Conservation (phyloP, 2,888 invertebrate species). For the Mimas tiliae region DNA sequence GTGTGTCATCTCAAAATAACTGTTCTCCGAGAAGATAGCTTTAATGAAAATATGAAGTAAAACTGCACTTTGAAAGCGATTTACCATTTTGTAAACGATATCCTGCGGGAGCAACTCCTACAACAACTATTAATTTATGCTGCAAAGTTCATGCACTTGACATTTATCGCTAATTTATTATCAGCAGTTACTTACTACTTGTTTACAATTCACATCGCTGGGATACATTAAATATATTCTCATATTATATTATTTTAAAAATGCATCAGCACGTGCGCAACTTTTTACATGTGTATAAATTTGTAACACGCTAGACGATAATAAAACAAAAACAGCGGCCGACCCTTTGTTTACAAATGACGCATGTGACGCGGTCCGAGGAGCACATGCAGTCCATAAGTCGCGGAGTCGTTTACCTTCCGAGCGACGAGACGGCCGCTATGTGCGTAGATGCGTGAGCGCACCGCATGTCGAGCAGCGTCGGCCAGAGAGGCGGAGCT, state of each 20-base stretch:
- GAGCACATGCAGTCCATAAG: constrained; percentile 76
- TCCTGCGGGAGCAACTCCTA: constrained; percentile 24
- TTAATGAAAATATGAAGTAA: constrained; percentile 11
- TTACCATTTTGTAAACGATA: constrained; percentile 19
- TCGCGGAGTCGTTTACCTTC: constrained; percentile 82
- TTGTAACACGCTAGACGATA: constrained; percentile 60
- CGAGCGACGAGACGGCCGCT: constrained; percentile 78
- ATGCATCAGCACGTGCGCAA: constrained; percentile 14
- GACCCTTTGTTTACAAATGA: constrained; percentile 83
- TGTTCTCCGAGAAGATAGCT: background rate
- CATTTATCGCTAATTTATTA: constrained; percentile 47
- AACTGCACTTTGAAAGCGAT: background rate
- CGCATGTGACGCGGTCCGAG: constrained; percentile 75
- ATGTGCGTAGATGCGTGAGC: constrained; percentile 80
- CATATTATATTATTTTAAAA: constrained; percentile 15
- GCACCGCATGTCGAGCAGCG: constrained; percentile 59
- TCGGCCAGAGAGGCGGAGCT: constrained; percentile 67
- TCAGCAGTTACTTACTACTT: constrained; percentile 32
- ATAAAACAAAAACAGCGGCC: constrained; percentile 71
- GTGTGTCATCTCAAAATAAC: constrained; percentile 21
- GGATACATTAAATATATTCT: background rate
- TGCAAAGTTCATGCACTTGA: constrained; percentile 54
- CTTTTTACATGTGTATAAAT: constrained; percentile 38
- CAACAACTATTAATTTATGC: constrained; percentile 44
- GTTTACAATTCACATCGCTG: constrained; percentile 22